Conservation (phyloP, 2,113 vertebrate genomes). For the Vidua macroura region DNA sequence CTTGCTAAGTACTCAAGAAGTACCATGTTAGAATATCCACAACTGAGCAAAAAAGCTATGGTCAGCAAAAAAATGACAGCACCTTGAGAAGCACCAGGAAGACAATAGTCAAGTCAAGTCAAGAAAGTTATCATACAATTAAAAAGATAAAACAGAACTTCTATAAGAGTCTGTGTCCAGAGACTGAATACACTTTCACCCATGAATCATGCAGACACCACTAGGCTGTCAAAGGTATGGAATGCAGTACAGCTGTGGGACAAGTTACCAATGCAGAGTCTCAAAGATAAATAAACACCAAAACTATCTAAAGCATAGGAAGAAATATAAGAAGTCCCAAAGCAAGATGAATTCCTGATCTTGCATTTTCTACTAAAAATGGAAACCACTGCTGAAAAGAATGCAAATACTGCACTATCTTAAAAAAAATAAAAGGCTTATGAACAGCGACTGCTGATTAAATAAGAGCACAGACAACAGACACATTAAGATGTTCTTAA, state of each 20-base stretch:
- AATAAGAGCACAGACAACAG: neutral
- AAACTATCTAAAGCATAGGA: neutral
- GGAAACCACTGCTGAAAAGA: neutral
- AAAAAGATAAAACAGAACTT: neutral
- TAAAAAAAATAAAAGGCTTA: neutral
- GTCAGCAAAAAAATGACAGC: neutral
- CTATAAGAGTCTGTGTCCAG: neutral
- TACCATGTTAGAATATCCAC: neutral
- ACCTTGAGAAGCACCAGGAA: neutral
- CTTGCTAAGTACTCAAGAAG: neutral
- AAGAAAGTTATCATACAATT: neutral
- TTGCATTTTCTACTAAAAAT: neutral
- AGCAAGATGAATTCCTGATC: neutral
- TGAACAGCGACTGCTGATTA: neutral
- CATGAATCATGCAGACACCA: neutral
- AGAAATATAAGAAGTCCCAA: neutral
- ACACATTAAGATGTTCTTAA: neutral
- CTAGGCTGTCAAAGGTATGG: neutral
- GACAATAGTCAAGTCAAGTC: neutral
- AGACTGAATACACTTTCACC: neutral
- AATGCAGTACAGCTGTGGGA: neutral
- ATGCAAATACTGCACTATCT: neutral
- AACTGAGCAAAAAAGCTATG: neutral
- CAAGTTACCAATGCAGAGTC: neutral
- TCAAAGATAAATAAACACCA: neutral